These are phyloP conservation scores for Azemiops feae DNA, from an alignment of 2,113 vertebrate genomes.

Conservation along the genomic window DNA sequence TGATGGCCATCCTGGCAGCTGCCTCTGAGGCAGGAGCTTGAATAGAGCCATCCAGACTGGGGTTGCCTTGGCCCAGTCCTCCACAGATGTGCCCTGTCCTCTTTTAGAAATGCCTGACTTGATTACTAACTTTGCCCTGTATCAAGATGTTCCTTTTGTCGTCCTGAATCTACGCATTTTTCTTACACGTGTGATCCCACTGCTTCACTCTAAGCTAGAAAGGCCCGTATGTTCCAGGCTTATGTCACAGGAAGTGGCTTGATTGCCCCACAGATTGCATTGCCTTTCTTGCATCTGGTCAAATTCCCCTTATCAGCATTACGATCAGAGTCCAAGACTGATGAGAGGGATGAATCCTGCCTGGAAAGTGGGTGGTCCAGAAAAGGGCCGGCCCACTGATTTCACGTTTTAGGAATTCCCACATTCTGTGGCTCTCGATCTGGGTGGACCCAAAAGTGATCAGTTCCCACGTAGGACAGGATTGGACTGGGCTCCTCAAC, in stretches of 20 bases:
- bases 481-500: background rate
- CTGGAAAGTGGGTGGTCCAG: background rate
- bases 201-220: too few relatives aligned
- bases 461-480: background rate
- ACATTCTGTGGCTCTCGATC: background rate
- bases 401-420: background rate
- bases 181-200: background rate
- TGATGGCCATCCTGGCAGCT: background rate
- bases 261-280: background rate
- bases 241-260: background rate
- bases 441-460: background rate
- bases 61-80: background rate
- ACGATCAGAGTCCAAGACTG: background rate
- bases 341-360: background rate
- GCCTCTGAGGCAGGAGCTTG: background rate
- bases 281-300: background rate
- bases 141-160: background rate
- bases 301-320: background rate
- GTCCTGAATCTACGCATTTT: background rate
- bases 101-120: background rate
- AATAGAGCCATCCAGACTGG: background rate
- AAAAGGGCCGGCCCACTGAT: background rate
- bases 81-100: background rate
- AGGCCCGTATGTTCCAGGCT: background rate
- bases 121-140: background rate